phyloP scores from a whole-genome alignment of 2,113 vertebrate species.

The Herpailurus yagouaroundi region DNA sequence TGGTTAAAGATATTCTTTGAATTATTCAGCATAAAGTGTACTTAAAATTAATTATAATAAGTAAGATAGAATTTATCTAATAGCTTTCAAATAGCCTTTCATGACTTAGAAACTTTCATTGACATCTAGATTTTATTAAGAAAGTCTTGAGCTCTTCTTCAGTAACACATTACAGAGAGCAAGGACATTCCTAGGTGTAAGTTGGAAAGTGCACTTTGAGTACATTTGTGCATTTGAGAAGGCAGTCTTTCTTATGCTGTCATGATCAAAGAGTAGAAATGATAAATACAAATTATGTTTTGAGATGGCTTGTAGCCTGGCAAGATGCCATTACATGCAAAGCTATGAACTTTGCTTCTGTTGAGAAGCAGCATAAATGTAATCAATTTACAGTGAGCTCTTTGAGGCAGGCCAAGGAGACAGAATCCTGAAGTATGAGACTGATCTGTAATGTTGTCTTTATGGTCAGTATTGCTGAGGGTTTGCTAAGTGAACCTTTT shows the following conservation, averaged over 20 bases:
- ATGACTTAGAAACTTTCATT: conserved; percentile 5
- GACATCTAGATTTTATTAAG: not conserved
- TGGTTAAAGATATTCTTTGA: conserved; percentile 42
- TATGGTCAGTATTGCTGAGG: conserved; percentile 7
- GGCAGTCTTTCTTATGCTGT: not conserved
- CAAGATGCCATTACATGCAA: conserved; percentile 8
- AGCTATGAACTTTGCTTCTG: not conserved
- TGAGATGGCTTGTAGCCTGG: not conserved
- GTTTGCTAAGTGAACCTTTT: conserved; percentile 11
- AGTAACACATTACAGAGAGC: not conserved
- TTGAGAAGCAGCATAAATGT: not conserved
- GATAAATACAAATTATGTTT: conserved; percentile 25
- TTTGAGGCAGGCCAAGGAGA: not conserved
- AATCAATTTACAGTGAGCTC: not conserved
- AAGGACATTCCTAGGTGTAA: not conserved
- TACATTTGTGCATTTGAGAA: conserved; percentile 25
- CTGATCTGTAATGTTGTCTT: not conserved
- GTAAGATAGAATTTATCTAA: conserved; percentile 11
- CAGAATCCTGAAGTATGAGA: not conserved
- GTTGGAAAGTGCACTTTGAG: not conserved
- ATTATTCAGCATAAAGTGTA: not conserved
- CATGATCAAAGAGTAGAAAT: conserved; percentile 16
- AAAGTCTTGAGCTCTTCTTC: not conserved
- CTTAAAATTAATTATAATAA: conserved; percentile 32
- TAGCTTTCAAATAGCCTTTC: conserved; percentile 35